A percentile compares a stretch with the other conserved stretches of the same genome.
These are phyloP conservation scores for Tenodera sinensis DNA, from an alignment of 2,888 invertebrate genomes.

Conservation along the genomic window DNA sequence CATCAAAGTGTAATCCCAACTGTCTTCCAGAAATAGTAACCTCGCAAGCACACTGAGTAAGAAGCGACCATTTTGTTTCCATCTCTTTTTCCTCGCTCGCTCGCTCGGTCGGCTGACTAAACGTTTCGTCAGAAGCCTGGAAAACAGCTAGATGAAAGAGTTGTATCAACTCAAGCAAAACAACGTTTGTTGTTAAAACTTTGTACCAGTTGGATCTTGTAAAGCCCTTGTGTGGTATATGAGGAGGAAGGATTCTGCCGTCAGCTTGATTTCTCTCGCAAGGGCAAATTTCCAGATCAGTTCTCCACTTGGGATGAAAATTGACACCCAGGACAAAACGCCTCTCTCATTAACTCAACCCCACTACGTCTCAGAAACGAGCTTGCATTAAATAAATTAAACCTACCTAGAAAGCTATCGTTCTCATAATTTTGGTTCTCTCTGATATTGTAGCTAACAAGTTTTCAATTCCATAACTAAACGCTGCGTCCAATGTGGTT, in stretches of 20 bases:
- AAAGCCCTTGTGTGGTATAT: not conserved
- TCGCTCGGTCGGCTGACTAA: not conserved
- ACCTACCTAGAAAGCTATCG: too few relatives aligned
- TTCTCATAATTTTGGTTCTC: too few relatives aligned
- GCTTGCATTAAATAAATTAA: not conserved
- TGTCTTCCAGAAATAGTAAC: not conserved
- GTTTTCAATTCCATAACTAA: too few relatives aligned
- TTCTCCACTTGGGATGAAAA: not conserved
- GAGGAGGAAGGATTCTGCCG: not conserved
- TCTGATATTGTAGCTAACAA: too few relatives aligned
- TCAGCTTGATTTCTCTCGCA: not conserved
- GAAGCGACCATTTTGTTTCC: not conserved
- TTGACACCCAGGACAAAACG: not conserved
- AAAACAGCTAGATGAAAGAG: slow-evolving; percentile 16
- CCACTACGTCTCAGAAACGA: not conserved
- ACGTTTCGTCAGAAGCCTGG: slow-evolving; percentile 7
- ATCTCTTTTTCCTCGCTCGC: not conserved
- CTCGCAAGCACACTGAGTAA: not conserved
- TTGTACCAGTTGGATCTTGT: not conserved
- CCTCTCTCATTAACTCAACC: not conserved
- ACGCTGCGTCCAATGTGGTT: too few relatives aligned
- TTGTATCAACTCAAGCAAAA: slow-evolving; percentile 17
- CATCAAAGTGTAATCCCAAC: not conserved
- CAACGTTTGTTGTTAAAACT: not conserved
- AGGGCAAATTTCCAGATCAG: not conserved